phyloP scores from a whole-genome alignment of 2,113 vertebrate species.

The Gambusia holbrooki region DNA sequence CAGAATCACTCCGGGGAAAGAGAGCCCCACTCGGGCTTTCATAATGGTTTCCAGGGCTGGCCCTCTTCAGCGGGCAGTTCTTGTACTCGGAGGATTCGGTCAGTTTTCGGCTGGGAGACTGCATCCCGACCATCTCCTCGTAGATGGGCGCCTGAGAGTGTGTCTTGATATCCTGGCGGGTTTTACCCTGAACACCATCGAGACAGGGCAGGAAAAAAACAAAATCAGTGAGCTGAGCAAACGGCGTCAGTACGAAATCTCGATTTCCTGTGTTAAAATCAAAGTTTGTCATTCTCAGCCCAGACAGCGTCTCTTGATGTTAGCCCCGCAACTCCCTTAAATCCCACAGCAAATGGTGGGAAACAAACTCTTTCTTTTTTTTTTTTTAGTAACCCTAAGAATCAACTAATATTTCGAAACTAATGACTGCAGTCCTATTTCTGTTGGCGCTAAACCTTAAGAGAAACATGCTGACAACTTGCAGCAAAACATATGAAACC shows the following conservation, averaged over 20 bases:
- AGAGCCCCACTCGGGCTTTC: constrained; percentile 40
- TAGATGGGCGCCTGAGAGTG: constrained; percentile 66
- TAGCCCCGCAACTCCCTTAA: background rate
- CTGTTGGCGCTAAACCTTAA: background rate
- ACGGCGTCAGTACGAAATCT: background rate
- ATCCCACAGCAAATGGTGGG: too few relatives aligned
- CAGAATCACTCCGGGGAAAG: background rate
- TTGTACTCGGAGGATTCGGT: constrained; percentile 34
- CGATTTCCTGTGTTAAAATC: constrained; percentile 61
- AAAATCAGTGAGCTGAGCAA: constrained; percentile 49
- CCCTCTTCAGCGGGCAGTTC: constrained; percentile 39
- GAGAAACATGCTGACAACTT: constrained; percentile 21
- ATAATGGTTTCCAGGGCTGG: constrained; percentile 65
- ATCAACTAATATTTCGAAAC: background rate
- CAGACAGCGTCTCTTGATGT: background rate
- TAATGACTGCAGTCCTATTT: background rate
- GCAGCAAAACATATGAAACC: constrained; percentile 47
- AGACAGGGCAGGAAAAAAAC: constrained; percentile 34
- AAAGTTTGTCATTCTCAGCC: constrained; percentile 21
- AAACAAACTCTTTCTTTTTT: background rate
- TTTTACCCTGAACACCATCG: constrained; percentile 55
- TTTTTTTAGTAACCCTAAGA: background rate
- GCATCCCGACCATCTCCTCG: constrained; percentile 76
- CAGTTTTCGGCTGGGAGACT: constrained; percentile 22
- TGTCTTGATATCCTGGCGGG: constrained; percentile 4